Percentiles rank a stretch among this genome's conserved stretches.
These are phyloP conservation scores for Nomada flava DNA, from an alignment of 2,888 invertebrate species.

Conservation along the genomic window DNA sequence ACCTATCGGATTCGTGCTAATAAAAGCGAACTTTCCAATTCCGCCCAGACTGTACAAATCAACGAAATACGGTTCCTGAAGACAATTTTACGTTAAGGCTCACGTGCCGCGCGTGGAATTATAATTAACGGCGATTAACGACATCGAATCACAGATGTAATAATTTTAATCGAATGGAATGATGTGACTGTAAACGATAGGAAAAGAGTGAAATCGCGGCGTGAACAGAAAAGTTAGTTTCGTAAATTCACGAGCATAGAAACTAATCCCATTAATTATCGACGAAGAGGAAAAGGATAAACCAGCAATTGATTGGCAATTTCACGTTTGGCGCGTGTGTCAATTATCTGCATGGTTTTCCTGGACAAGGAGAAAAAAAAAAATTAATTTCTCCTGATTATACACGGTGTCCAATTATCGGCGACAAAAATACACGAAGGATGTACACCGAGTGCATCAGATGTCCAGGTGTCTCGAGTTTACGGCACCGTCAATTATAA, in stretches of 20 bases:
- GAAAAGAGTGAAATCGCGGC: too few relatives aligned
- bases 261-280: not conserved
- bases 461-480: not conserved
- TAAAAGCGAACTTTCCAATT: conserved; percentile 36
- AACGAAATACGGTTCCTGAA: too few relatives aligned
- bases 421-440: not conserved
- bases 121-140: too few relatives aligned
- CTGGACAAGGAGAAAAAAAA: not conserved
- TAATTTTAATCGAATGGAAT: too few relatives aligned
- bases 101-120: not conserved
- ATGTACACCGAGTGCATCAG: not conserved
- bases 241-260: not conserved
- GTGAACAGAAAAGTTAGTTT: too few relatives aligned
- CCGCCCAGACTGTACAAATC: too few relatives aligned
- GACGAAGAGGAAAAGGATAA: not conserved
- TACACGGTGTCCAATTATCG: conserved; percentile 18
- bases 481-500: conserved; percentile 10
- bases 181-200: too few relatives aligned
- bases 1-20: conserved; percentile 36
- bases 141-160: too few relatives aligned
- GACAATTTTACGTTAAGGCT: not conserved
- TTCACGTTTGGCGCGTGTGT: conserved; percentile 2
- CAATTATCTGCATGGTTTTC: conserved; percentile 17
- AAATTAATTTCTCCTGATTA: conserved; percentile 11
- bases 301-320: conserved; percentile 20